A percentile compares a stretch with the other conserved stretches of the same genome.
Conservation (phyloP, 2,888 invertebrate genomes). For the Isoperla grammatica region DNA sequence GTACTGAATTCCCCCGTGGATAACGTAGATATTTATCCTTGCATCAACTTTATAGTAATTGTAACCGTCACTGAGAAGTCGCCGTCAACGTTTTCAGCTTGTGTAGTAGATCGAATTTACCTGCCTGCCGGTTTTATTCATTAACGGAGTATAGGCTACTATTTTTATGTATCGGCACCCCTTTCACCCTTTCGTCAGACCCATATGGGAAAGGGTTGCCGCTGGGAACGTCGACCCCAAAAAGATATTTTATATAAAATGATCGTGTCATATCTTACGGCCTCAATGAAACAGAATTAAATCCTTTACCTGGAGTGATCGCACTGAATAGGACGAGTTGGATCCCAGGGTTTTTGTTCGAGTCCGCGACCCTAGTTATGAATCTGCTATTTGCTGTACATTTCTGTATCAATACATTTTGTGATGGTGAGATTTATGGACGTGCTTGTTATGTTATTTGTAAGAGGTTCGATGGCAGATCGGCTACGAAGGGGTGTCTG, state of each 20-base stretch:
- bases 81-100: background rate
- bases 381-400: constrained; percentile 9
- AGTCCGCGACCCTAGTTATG: background rate
- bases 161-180: constrained; percentile 10
- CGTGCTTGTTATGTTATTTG: constrained; percentile 14
- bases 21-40: no score
- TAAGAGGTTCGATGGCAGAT: constrained; percentile 2
- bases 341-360: no score
- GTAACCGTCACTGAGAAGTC: no score
- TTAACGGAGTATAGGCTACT: constrained; percentile 6
- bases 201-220: constrained; percentile 16
- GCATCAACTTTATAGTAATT: no score
- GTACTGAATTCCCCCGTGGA: no score
- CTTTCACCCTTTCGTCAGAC: constrained; percentile 7
- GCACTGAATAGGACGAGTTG: background rate
- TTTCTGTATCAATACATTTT: constrained; percentile 7
- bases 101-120: constrained; percentile 7
- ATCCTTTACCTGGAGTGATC: background rate
- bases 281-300: constrained; percentile 12
- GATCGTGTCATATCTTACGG: constrained; percentile 5
- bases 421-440: constrained; percentile 12
- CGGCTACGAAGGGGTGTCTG: constrained; percentile 3
- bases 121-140: constrained; percentile 10
- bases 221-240: background rate
- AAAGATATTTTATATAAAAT: constrained; percentile 11